phyloP scores from a whole-genome alignment of 2,888 invertebrate species.

The Mamestra brassicae region DNA sequence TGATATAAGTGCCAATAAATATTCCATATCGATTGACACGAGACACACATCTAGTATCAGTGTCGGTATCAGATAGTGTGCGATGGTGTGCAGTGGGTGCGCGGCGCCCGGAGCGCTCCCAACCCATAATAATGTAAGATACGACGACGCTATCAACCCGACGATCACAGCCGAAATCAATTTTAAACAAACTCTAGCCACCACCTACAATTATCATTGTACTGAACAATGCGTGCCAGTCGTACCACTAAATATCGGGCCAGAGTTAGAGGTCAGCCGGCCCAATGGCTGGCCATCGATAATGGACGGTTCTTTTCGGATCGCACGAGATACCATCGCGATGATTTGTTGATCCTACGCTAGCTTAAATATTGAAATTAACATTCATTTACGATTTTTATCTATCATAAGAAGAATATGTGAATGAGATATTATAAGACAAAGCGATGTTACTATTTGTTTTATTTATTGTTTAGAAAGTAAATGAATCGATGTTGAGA shows the following conservation, averaged over 20 bases:
- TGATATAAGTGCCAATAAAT: conserved; percentile 22
- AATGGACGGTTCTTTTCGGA: conserved; percentile 86
- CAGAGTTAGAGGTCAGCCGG: conserved; percentile 87
- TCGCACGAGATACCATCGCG: conserved; percentile 87
- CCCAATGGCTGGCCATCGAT: conserved; percentile 71
- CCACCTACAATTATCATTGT: conserved; percentile 89
- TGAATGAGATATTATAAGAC: conserved; percentile 66
- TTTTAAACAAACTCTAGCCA: conserved; percentile 90
- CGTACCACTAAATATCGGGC: conserved; percentile 83
- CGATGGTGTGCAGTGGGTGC: conserved; percentile 46
- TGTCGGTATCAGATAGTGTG: conserved; percentile 35
- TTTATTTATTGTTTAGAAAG: conserved; percentile 51
- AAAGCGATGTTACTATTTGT: conserved; percentile 56
- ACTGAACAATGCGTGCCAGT: conserved; percentile 86
- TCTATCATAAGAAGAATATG: conserved; percentile 71
- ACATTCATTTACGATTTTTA: conserved; percentile 88
- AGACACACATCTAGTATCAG: conserved; percentile 33
- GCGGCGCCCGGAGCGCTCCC: conserved; percentile 64
- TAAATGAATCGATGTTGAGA: not conserved
- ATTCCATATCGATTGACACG: conserved; percentile 33
- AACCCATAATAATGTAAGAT: conserved; percentile 82
- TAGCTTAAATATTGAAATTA: conserved; percentile 89
- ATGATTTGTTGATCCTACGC: conserved; percentile 89
- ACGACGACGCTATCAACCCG: conserved; percentile 82
- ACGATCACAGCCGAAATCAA: conserved; percentile 89